A percentile compares a stretch with the other conserved stretches of the same genome.
phyloP scores from a whole-genome alignment of 2,888 invertebrate species.

The Parnassius smintheus region DNA sequence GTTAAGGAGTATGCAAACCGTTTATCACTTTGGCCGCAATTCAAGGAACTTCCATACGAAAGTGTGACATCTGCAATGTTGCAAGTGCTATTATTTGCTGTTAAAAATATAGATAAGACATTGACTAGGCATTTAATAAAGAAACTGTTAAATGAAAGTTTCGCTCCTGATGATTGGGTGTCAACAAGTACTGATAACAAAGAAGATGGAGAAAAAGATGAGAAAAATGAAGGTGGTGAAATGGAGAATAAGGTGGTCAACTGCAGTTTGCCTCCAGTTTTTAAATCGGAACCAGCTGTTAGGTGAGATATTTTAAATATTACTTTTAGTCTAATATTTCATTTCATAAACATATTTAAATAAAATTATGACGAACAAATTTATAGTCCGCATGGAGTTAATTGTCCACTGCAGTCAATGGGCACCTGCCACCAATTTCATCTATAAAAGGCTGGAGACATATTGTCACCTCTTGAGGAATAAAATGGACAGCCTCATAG shows the following conservation, averaged over 20 bases:
- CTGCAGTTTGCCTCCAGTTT: constrained; percentile 81
- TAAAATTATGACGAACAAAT: too few relatives aligned
- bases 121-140: constrained; percentile 77
- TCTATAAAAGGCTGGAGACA: too few relatives aligned
- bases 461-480: too few relatives aligned
- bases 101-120: constrained; percentile 82
- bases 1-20: constrained; percentile 84
- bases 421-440: too few relatives aligned
- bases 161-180: constrained; percentile 72
- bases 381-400: too few relatives aligned
- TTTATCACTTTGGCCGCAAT: constrained; percentile 88
- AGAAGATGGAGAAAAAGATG: constrained; percentile 45
- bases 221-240: constrained; percentile 32
- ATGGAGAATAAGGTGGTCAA: constrained; percentile 23
- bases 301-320: constrained; percentile 51
- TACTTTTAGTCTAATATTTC: neutral
- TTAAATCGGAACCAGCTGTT: constrained; percentile 82
- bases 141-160: constrained; percentile 83
- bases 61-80: constrained; percentile 87
- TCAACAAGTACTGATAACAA: constrained; percentile 47
- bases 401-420: too few relatives aligned
- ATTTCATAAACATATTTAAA: too few relatives aligned
- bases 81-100: constrained; percentile 83
- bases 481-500: too few relatives aligned
- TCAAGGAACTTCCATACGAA: constrained; percentile 85